phyloP scores from a whole-genome alignment of 2,113 vertebrate genomes.

The Cyanoramphus novaezelandiae region DNA sequence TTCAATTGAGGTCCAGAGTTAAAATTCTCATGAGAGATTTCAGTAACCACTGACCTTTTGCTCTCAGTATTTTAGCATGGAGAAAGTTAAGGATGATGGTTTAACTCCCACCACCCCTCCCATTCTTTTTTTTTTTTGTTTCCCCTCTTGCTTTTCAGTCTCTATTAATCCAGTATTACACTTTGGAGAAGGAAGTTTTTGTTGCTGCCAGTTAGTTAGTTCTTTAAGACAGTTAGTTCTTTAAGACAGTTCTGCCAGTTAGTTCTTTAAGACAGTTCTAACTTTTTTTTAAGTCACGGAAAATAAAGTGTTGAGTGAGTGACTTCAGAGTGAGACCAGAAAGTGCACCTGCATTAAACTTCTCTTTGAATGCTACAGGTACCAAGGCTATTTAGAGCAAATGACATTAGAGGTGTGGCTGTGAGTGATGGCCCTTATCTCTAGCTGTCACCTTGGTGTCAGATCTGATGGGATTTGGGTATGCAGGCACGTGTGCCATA shows the following conservation, averaged over 20 bases:
- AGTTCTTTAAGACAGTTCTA: not conserved
- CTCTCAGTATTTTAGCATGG: not conserved
- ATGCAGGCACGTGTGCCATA: rapidly evolving
- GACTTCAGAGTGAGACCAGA: not conserved
- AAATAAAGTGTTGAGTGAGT: not conserved
- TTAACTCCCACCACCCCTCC: not conserved
- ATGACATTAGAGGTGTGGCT: not conserved
- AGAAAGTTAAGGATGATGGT: not conserved
- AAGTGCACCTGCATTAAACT: not conserved
- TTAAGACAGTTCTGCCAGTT: not conserved
- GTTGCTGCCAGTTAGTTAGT: not conserved
- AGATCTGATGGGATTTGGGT: conserved; percentile 25
- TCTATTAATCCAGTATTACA: not conserved
- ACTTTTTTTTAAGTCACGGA: not conserved
- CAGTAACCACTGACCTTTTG: not conserved
- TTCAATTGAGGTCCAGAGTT: not conserved
- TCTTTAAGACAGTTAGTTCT: no score
- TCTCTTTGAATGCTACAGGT: not conserved
- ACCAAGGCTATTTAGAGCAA: not conserved
- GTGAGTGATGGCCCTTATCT: conserved; percentile 18
- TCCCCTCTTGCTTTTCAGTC: not conserved
- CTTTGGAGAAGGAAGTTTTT: not conserved
- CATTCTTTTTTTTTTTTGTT: not conserved
- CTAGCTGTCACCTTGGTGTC: not conserved
- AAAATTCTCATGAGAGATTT: not conserved